Conservation (phyloP, 1,140 invertebrate species). For the Odontomachus brunneus region DNA sequence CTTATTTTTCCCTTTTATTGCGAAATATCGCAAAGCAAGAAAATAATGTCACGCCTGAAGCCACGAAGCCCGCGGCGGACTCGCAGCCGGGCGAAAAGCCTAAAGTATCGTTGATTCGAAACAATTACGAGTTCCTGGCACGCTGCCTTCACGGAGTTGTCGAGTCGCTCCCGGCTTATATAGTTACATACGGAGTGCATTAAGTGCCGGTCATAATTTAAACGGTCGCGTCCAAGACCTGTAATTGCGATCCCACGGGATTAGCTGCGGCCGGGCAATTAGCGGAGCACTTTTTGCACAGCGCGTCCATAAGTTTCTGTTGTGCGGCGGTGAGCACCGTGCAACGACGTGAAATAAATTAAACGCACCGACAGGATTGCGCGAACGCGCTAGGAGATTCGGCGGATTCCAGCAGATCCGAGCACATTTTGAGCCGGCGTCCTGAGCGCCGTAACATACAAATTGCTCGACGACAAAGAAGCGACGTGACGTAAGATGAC, state of each 20-base stretch:
- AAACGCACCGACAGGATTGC: not conserved
- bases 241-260: conserved; percentile 51
- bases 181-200: conserved; percentile 67
- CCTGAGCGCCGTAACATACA: too few species aligned
- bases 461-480: too few species aligned
- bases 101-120: conserved; percentile 77
- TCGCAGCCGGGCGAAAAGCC: conserved; percentile 50
- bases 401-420: too few species aligned
- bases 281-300: conserved; percentile 25
- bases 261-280: conserved; percentile 22
- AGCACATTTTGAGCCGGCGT: too few species aligned
- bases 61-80: conserved; percentile 13
- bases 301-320: not conserved
- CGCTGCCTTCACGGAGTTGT: conserved; percentile 70
- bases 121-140: conserved; percentile 76
- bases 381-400: not conserved
- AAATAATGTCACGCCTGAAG: conserved; percentile 10
- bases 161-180: conserved; percentile 65
- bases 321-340: not conserved
- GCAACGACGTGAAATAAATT: not conserved
- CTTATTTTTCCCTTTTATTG: too few species aligned
- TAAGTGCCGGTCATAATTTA: conserved; percentile 70
- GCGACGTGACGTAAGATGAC: too few species aligned
- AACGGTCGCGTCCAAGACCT: conserved; percentile 62
- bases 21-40: too few species aligned